A percentile compares a stretch with the other conserved stretches of the same genome.
Evolutionary conservation across 2,797 vertebrate genomes (phyloP).

Genomic region (Helarctos malayanus): DNA sequence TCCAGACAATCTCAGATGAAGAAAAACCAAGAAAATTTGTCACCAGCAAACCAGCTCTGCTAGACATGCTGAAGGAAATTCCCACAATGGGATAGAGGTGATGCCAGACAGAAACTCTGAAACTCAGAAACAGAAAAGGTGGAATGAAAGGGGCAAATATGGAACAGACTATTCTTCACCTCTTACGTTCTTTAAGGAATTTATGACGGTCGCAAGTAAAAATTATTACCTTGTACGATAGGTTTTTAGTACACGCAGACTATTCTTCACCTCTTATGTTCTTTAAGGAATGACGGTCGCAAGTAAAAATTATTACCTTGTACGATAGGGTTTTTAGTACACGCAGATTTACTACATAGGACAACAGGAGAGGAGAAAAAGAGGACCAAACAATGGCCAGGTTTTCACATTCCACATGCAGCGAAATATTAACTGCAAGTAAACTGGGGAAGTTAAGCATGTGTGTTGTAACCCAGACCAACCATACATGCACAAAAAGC

Average conservation of each 20-base stretch:
- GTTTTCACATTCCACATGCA: rapidly evolving
- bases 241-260: rapidly evolving
- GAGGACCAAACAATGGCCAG: rapidly evolving
- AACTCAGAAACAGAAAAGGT: neutral
- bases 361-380: neutral
- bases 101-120: neutral
- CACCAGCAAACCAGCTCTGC: neutral
- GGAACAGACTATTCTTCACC: neutral
- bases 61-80: neutral
- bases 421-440: neutral
- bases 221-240: rapidly evolving
- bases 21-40: neutral
- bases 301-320: neutral
- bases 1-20: neutral
- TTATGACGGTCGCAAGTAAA: neutral
- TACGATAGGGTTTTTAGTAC: rapidly evolving
- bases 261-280: rapidly evolving
- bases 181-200: neutral
- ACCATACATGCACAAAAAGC: rapidly evolving
- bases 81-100: neutral
- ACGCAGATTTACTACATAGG: rapidly evolving
- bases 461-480: no score
- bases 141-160: neutral
- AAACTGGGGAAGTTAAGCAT: no score
- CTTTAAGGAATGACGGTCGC: neutral